Evolutionary conservation across 2,888 invertebrate genomes (phyloP).

Genomic region (Nasonovia ribisnigri): DNA sequence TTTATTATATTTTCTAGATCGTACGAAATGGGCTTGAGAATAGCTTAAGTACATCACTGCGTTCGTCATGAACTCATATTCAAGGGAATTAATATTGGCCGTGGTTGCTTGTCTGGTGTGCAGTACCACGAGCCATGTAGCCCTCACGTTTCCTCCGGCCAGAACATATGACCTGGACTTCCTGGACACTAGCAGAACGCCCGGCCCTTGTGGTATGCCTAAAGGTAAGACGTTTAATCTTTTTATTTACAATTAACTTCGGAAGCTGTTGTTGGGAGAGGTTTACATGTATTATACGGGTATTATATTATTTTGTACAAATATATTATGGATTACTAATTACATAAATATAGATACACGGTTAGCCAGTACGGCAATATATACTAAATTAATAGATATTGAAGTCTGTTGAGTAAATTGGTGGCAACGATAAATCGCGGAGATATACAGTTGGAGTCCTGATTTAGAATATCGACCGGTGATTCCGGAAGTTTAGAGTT

Average conservation of each 20-base stretch:
- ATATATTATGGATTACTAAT: background rate
- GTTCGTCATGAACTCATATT: slow-evolving; percentile 48
- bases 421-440: background rate
- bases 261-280: background rate
- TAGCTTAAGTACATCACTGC: slow-evolving; percentile 12
- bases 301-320: background rate
- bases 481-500: background rate
- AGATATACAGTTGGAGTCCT: background rate
- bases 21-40: slow-evolving; percentile 42
- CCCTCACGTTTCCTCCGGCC: slow-evolving; percentile 90
- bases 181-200: slow-evolving; percentile 89
- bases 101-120: slow-evolving; percentile 53
- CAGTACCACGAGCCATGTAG: slow-evolving; percentile 77
- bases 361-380: background rate
- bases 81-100: slow-evolving; percentile 40
- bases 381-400: background rate
- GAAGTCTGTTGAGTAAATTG: background rate
- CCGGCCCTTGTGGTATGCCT: slow-evolving; percentile 95
- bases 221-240: slow-evolving; percentile 77
- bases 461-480: background rate
- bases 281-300: background rate
- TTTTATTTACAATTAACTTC: background rate
- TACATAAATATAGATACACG: background rate
- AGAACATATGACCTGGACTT: slow-evolving; percentile 91
- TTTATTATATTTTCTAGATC: slow-evolving; percentile 29